Conservation (phyloP, 2,888 invertebrate species). For the Perithous albicinctus region DNA sequence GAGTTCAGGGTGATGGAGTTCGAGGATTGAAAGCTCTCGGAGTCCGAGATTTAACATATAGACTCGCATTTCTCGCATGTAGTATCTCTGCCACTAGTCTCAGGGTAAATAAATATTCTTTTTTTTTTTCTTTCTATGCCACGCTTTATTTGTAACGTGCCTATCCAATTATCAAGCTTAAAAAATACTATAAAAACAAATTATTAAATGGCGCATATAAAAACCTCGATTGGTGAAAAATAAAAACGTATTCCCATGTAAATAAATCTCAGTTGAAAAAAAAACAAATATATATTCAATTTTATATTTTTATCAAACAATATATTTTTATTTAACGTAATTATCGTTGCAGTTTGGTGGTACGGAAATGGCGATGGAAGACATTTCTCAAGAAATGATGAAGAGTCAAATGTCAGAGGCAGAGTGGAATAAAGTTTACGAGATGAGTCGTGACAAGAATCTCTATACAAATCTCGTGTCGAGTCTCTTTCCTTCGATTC, state of each 20-base stretch:
- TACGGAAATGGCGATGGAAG: constrained; percentile 93
- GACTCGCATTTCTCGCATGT: constrained; percentile 97
- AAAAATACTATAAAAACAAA: no score
- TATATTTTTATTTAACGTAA: constrained; percentile 13
- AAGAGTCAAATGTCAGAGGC: constrained; percentile 96
- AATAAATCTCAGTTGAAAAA: no score
- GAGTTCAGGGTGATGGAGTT: constrained; percentile 92
- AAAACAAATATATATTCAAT: no score
- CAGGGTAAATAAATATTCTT: constrained; percentile 85
- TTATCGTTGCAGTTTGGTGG: constrained; percentile 89
- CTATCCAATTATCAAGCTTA: no score
- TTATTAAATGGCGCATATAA: no score
- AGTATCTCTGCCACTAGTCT: constrained; percentile 95
- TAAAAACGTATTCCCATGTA: no score
- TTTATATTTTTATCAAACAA: constrained; percentile 17
- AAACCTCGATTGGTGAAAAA: no score
- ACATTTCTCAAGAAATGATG: constrained; percentile 96
- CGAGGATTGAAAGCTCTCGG: constrained; percentile 94
- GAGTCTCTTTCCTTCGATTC: constrained; percentile 97
- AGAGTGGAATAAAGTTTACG: constrained; percentile 98
- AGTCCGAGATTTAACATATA: constrained; percentile 93
- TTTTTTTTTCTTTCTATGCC: neutral
- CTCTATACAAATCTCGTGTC: constrained; percentile 95
- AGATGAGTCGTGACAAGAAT: constrained; percentile 97
- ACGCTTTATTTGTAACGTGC: neutral